Evolutionary conservation across 30 jellyfish, hydroid and myxozoan genomes (phyloP).

Genomic region (Euphysa ruthae): DNA sequence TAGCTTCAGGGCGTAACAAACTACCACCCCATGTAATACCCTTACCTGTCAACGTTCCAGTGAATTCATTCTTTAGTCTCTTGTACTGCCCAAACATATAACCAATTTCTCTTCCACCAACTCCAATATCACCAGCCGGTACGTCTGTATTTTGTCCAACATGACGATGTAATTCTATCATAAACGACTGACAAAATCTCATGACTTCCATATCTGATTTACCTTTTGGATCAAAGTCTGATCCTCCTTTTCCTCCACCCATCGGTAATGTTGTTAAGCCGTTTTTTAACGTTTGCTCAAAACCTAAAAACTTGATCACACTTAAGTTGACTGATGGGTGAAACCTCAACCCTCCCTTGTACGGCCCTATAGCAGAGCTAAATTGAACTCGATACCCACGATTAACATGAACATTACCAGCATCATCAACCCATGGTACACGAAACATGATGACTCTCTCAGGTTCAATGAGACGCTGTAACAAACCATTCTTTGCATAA

Average conservation of each 20-base stretch:
- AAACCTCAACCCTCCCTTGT: constrained; percentile 83
- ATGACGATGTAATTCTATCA: constrained; percentile 65
- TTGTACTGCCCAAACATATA: constrained; percentile 80
- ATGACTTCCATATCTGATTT: constrained; percentile 78
- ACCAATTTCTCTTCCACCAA: constrained; percentile 87
- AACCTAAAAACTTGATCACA: constrained; percentile 70
- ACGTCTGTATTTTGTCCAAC: constrained; percentile 81
- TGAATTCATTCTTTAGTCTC: constrained; percentile 60
- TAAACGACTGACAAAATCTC: constrained; percentile 88
- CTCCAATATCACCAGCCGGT: constrained; percentile 92
- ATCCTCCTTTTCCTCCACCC: constrained; percentile 97
- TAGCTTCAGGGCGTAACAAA: constrained; percentile 86
- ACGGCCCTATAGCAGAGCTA: constrained; percentile 89
- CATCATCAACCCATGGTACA: constrained; percentile 83
- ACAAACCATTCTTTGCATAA: constrained; percentile 48
- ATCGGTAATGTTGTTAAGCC: constrained; percentile 69
- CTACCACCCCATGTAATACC: constrained; percentile 88
- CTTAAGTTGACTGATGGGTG: constrained; percentile 83
- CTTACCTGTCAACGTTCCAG: constrained; percentile 83
- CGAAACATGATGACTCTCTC: constrained; percentile 76
- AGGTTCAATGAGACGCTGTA: constrained; percentile 75
- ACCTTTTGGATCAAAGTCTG: constrained; percentile 76
- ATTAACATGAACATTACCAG: constrained; percentile 62
- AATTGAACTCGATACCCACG: constrained; percentile 85
- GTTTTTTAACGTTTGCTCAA: constrained; percentile 74